A percentile compares a stretch with the other conserved stretches of the same genome.
These are phyloP conservation scores for Phocides pigmalion DNA, from an alignment of 1,140 invertebrate genomes.

Conservation along the genomic window DNA sequence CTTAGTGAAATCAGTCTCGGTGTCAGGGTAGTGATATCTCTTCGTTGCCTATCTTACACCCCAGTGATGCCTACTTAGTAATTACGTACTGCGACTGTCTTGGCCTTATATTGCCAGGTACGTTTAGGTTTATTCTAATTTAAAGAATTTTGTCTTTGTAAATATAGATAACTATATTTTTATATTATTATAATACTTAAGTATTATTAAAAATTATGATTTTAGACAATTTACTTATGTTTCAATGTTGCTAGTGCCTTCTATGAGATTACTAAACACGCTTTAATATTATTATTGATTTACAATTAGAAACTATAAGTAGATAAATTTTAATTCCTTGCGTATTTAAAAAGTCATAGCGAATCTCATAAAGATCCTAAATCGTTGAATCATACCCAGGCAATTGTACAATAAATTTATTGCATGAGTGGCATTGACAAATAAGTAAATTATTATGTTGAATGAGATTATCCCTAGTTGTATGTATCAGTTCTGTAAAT, in stretches of 20 bases:
- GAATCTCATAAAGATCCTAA: slow-evolving; percentile 55
- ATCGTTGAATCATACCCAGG: slow-evolving; percentile 38
- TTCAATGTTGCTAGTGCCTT: slow-evolving; percentile 61
- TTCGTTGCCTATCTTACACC: slow-evolving; percentile 38
- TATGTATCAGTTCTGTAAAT: slow-evolving; percentile 69
- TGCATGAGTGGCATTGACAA: slow-evolving; percentile 67
- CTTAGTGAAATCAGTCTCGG: slow-evolving; percentile 41
- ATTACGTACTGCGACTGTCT: slow-evolving; percentile 52
- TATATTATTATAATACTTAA: slow-evolving; percentile 75
- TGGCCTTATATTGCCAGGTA: slow-evolving; percentile 50
- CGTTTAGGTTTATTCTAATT: slow-evolving; percentile 50
- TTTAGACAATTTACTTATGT: slow-evolving; percentile 59
- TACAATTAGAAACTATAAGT: not conserved
- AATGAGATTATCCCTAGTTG: slow-evolving; percentile 78
- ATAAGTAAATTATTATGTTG: slow-evolving; percentile 61
- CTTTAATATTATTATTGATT: not conserved
- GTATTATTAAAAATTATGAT: slow-evolving; percentile 61
- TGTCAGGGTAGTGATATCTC: slow-evolving; percentile 36
- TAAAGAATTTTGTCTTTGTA: slow-evolving; percentile 71
- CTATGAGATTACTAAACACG: slow-evolving; percentile 41
- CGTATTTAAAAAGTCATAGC: slow-evolving; percentile 39
- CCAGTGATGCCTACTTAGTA: slow-evolving; percentile 47
- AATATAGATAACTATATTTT: slow-evolving; percentile 81
- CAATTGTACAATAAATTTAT: slow-evolving; percentile 43
- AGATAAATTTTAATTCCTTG: slow-evolving; percentile 24